These are phyloP conservation scores for Nebria ingens DNA, from an alignment of 1,140 invertebrate genomes.

Conservation along the genomic window DNA sequence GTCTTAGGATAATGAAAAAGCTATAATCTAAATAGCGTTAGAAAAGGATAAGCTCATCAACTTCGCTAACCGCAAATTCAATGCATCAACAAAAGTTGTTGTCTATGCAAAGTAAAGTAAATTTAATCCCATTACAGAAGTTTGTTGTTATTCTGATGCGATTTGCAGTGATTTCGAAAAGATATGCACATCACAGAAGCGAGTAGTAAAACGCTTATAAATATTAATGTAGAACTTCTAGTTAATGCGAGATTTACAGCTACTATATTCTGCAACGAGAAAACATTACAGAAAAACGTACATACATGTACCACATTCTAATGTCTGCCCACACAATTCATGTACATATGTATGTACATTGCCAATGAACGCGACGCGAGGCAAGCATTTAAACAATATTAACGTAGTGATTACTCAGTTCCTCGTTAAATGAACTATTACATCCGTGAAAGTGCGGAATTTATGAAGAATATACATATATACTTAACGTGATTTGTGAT, in stretches of 20 bases:
- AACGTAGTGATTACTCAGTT: not conserved
- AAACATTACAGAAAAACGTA: not conserved
- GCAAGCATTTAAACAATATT: not conserved
- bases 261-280: not conserved
- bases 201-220: slow-evolving; percentile 2
- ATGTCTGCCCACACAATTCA: slow-evolving; percentile 6
- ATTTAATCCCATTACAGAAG: not conserved
- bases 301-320: slow-evolving; percentile 1
- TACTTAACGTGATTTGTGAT: not conserved
- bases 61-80: too few species aligned
- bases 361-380: not conserved
- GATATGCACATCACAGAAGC: not conserved
- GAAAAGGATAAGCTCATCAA: too few species aligned
- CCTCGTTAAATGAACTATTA: not conserved
- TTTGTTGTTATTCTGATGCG: not conserved
- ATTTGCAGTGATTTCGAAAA: not conserved
- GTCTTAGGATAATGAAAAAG: too few species aligned
- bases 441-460: not conserved
- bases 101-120: not conserved
- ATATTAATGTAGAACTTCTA: not conserved
- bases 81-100: too few species aligned
- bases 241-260: not conserved
- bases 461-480: not conserved
- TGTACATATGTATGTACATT: too few species aligned
- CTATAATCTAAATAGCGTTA: not conserved